Evolutionary conservation across 2,113 vertebrate species (phyloP), one percentile per base, ranked within the genome.

Genomic region (Callorhinus ursinus): DNA sequence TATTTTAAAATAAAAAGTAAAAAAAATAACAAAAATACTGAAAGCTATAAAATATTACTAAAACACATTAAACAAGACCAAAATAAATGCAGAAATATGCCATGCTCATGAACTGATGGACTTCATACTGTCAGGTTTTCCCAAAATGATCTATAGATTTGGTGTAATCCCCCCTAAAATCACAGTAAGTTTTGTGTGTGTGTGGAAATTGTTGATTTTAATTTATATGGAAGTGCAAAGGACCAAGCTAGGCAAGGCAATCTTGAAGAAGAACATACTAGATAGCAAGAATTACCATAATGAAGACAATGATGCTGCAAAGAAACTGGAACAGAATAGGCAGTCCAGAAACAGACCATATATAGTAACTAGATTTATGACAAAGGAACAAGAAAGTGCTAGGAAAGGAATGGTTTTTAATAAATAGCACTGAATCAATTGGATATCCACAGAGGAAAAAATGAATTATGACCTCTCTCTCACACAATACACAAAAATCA

Each of bases 371-470:
- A 72, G 36, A 31, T 36, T 93, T 93, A 76, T 55, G 57, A 88
- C 33, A 81, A 96, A 93, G 24, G 53, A 28, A 90, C 57, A 95
- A 21, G 39, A 83, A 84, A 55, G 5, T 46, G 1, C n/a, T 86
- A 95, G 49, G 65, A 53, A 80, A 93, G 80, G n/a, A 51, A 91
- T 13, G 10, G 42, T 10, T 31, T 85, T 95, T 65, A 82, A 89
- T 80, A 82, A 91, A 79, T 72, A 57, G 4, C 12, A 53, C 36
- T 77, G 24, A 92, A 67, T 81, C 72, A 81, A 63, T 3, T 87
- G 87, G 81, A 90, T 83, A 76, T 51, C n/a, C 21, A 88, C 69
- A 16, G 18, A 80, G 81, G 86, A 87, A 83, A 79, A 90, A 95
- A 76, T 76, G 8, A 92, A 85, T 42, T 49, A 80, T 21, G 67